phyloP scores from a whole-genome alignment of 1,140 invertebrate genomes.

The Oedothorax gibbosus region DNA sequence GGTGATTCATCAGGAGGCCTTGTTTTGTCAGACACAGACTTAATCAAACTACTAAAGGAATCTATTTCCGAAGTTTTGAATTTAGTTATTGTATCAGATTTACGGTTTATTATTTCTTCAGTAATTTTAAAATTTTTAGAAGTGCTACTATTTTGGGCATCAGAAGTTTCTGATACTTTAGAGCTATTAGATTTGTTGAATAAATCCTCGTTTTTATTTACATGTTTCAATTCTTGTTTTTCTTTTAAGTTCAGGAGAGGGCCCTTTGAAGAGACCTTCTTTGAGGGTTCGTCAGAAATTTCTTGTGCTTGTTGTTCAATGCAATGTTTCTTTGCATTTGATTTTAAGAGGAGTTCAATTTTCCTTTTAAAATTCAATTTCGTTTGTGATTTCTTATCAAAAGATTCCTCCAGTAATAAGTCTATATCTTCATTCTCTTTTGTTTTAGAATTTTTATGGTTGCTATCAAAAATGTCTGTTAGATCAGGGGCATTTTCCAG shows the following conservation, averaged over 20 bases:
- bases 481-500: too few species aligned
- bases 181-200: background rate
- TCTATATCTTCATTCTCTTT: slow-evolving; percentile 7
- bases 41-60: too few species aligned
- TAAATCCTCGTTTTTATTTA: background rate
- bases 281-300: background rate
- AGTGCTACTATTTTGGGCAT: too few species aligned
- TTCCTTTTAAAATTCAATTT: slow-evolving; percentile 35
- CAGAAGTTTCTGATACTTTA: background rate
- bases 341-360: slow-evolving; percentile 29
- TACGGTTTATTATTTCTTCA: too few species aligned
- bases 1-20: too few species aligned
- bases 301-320: background rate
- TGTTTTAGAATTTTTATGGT: too few species aligned
- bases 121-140: too few species aligned
- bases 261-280: background rate
- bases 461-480: too few species aligned
- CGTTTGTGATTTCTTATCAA: background rate
- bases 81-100: too few species aligned
- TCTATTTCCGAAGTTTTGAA: too few species aligned
- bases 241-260: background rate
- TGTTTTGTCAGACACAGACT: too few species aligned
- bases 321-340: slow-evolving; percentile 6
- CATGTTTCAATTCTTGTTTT: background rate
- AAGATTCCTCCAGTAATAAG: slow-evolving; percentile 23